Evolutionary conservation across 2,888 invertebrate species (phyloP).

Genomic region (Plemyria rubiginata): DNA sequence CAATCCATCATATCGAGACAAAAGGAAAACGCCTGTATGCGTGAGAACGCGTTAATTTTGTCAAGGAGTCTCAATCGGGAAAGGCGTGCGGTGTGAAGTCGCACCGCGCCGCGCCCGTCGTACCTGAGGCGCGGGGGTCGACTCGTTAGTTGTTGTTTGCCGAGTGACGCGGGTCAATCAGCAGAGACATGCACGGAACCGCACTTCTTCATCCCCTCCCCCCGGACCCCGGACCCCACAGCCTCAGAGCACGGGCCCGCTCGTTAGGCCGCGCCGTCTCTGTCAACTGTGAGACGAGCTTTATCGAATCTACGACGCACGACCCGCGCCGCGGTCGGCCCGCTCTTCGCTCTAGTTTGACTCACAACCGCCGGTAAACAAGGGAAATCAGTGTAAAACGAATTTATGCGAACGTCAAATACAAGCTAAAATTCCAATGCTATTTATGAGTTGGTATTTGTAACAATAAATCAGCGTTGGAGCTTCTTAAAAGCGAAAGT

Average conservation of each 20-base stretch:
- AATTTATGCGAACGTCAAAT: conserved; percentile 73
- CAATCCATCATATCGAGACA: conserved; percentile 83
- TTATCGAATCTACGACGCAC: conserved; percentile 85
- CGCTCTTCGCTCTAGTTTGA: conserved; percentile 78
- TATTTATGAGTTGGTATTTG: conserved; percentile 39
- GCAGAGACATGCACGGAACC: conserved; percentile 85
- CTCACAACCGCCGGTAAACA: conserved; percentile 80
- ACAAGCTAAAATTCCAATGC: conserved; percentile 50
- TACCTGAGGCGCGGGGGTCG: conserved; percentile 81
- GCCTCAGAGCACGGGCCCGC: conserved; percentile 57
- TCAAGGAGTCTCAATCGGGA: conserved; percentile 82
- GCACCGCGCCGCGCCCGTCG: conserved; percentile 57
- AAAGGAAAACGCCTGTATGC: conserved; percentile 80
- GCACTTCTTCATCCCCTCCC: conserved; percentile 82
- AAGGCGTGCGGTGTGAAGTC: conserved; percentile 71
- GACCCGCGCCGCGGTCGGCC: conserved; percentile 80
- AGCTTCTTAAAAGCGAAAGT: conserved; percentile 35
- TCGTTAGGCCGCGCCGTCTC: conserved; percentile 82
- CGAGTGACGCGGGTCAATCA: conserved; percentile 85
- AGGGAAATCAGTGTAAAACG: conserved; percentile 80
- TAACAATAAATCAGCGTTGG: conserved; percentile 36
- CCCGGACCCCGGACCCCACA: conserved; percentile 53
- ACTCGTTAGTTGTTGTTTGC: conserved; percentile 85
- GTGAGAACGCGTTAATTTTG: conserved; percentile 81
- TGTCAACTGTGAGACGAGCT: conserved; percentile 83